Base-by-base conservation (phyloP, 2,888 invertebrate species). In the Caenorhabditis sp. region DNA sequence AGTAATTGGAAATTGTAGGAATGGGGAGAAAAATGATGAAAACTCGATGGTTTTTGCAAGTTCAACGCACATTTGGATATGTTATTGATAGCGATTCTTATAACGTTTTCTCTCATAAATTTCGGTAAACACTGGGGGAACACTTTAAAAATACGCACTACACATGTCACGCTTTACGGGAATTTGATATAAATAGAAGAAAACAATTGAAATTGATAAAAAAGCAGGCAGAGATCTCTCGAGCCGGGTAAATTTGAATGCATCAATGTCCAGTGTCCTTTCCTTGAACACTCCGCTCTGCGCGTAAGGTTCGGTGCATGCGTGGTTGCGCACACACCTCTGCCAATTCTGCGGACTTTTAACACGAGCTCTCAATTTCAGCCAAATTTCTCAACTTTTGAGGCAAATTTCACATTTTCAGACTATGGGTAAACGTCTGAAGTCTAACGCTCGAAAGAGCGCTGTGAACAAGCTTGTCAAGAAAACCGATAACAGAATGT, bases 401-500 rank as follows among this genome's bases (percentile, higher is more conserved):
- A 45, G 27, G 7, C 39, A 39, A 39, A n/a, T 24, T 46, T 46
- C 9, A n/a, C 48, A 17, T 43, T 76, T 58, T 8, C 46, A 55
- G 48, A 75, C 71, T 15, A 84, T 84, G 84, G 83, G 81, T 46
- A 84, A 83, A 74, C 66, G 78, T 13, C 65, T 83, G 48, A 81
- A 83, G 65, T 70, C 80, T 1, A 76, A 78, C 41, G 80, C 75
- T 24, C 61, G 72, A 50, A 82, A 73, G 46, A 80, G 58, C 37
- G 81, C 76, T 3, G 72, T 82, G n/a, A 80, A 82, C 65, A 86
- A 84, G 48, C 74, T 87, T 24, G 84, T 89, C 58, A 89, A 89
- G 43, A 82, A 80, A 43, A 89, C 89, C 1, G 89, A 89, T 63
- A 74, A 66, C 50, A 76, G 89, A 83, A 83, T 89, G 88, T 88